A percentile compares a stretch with the other conserved stretches of the same genome.
Conservation (phyloP, 2,888 invertebrate species). For the Macrostomum cliftonense region DNA sequence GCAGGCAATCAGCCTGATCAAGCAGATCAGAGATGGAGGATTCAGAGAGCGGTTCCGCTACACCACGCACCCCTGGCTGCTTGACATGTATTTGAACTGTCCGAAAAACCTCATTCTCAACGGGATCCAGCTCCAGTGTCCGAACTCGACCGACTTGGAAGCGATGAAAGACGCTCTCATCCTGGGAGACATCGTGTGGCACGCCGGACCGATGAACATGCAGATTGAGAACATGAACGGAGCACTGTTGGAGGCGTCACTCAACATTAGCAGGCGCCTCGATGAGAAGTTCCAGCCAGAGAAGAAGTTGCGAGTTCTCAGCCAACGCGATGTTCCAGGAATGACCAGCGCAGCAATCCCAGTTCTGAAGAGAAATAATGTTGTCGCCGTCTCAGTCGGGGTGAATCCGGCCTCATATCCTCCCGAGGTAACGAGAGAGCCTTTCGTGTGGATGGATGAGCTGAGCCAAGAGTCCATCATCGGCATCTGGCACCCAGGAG, state of each 20-base stretch:
- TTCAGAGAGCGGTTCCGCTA: conserved; percentile 24
- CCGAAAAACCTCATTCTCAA: conserved; percentile 21
- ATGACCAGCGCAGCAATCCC: conserved; percentile 24
- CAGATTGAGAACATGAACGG: conserved; percentile 24
- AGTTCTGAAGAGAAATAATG: conserved; percentile 16
- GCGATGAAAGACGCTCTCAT: conserved; percentile 15
- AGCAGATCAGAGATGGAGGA: conserved; percentile 16
- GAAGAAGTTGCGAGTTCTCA: conserved; percentile 19
- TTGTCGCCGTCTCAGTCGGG: conserved; percentile 24
- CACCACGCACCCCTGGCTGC: conserved; percentile 32
- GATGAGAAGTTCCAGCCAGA: conserved; percentile 19
- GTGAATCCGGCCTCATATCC: conserved; percentile 24
- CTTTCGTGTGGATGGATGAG: conserved; percentile 21
- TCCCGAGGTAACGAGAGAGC: conserved; percentile 21
- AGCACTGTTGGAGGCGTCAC: conserved; percentile 18
- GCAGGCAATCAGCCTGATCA: conserved; percentile 18
- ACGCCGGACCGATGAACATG: conserved; percentile 34
- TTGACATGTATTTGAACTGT: conserved; percentile 25
- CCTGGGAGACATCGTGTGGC: conserved; percentile 24
- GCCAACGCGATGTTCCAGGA: conserved; percentile 30
- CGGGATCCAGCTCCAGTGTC: conserved; percentile 23
- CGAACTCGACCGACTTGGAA: conserved; percentile 16
- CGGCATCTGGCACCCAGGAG: conserved; percentile 16
- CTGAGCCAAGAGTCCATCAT: conserved; percentile 17
- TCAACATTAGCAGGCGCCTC: conserved; percentile 20